A percentile compares a stretch with the other conserved stretches of the same genome.
Conservation (phyloP, 1,140 invertebrate species). For the Cotesia chilonis region DNA sequence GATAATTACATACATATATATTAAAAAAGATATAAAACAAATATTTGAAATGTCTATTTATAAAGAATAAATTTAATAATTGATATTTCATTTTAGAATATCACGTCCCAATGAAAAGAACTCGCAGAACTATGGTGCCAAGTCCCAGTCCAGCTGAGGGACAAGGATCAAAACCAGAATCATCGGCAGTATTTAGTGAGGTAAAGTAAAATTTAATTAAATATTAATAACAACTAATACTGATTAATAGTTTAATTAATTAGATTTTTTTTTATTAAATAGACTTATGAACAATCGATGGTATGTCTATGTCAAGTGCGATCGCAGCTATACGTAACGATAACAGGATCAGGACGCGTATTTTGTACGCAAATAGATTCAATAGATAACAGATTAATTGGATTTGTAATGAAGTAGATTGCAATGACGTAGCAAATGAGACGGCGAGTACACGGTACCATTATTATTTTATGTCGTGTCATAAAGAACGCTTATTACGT, state of each 20-base stretch:
- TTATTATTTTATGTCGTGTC: constrained; percentile 84
- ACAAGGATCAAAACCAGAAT: constrained; percentile 64
- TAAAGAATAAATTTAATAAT: constrained; percentile 19
- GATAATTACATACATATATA: too few species aligned
- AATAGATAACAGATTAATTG: constrained; percentile 80
- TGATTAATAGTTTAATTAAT: background rate
- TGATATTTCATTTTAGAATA: constrained; percentile 42
- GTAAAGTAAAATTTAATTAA: constrained; percentile 44
- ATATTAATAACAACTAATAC: constrained; percentile 3
- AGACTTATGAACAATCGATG: constrained; percentile 57
- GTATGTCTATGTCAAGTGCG: constrained; percentile 64
- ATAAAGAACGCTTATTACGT: constrained; percentile 76
- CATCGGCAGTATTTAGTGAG: constrained; percentile 61
- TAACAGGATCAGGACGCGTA: constrained; percentile 58
- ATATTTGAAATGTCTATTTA: background rate
- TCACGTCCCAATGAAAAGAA: constrained; percentile 52
- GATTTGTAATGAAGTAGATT: constrained; percentile 78
- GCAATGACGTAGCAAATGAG: constrained; percentile 70
- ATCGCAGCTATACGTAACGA: constrained; percentile 64
- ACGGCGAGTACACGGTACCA: constrained; percentile 81
- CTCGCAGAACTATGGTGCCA: constrained; percentile 57
- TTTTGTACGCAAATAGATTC: constrained; percentile 81
- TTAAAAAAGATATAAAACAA: background rate
- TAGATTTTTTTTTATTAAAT: constrained; percentile 43
- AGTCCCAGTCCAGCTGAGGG: constrained; percentile 64